phyloP scores from a whole-genome alignment of 2,797 vertebrate genomes.

The Tympanoctomys barrerae region DNA sequence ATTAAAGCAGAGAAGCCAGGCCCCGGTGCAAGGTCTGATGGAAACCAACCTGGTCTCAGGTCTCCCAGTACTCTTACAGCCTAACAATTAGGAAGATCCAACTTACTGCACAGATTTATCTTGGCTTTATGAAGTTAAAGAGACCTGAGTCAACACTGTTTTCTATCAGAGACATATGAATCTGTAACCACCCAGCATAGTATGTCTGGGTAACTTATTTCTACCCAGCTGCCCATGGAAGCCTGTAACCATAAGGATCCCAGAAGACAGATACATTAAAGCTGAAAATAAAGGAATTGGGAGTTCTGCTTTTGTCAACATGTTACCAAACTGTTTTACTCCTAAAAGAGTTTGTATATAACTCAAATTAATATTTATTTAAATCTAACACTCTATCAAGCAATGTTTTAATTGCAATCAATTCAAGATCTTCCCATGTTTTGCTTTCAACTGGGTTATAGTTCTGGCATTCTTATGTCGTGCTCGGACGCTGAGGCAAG shows the following conservation, averaged over 20 bases:
- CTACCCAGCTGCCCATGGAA: background rate
- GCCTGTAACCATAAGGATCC: background rate
- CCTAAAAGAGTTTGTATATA: background rate
- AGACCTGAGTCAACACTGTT: constrained; percentile 49
- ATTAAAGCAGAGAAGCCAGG: background rate
- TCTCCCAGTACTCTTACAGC: background rate
- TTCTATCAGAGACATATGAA: constrained; percentile 1
- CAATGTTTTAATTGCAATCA: constrained; percentile 10
- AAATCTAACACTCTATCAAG: background rate
- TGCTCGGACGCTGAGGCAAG: background rate
- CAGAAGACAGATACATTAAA: background rate
- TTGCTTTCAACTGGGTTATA: background rate
- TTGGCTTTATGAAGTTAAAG: background rate
- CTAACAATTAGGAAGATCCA: constrained; percentile 13
- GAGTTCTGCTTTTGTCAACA: background rate
- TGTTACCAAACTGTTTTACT: background rate
- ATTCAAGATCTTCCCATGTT: background rate
- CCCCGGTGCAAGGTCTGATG: background rate
- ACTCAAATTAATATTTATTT: constrained; percentile 9
- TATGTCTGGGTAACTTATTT: background rate
- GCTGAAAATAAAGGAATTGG: background rate
- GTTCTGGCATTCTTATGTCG: background rate
- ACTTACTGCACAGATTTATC: background rate
- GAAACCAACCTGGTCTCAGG: background rate
- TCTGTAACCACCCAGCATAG: background rate